Conservation (phyloP, 1,140 invertebrate species). For the Neodiprion fabricii region DNA sequence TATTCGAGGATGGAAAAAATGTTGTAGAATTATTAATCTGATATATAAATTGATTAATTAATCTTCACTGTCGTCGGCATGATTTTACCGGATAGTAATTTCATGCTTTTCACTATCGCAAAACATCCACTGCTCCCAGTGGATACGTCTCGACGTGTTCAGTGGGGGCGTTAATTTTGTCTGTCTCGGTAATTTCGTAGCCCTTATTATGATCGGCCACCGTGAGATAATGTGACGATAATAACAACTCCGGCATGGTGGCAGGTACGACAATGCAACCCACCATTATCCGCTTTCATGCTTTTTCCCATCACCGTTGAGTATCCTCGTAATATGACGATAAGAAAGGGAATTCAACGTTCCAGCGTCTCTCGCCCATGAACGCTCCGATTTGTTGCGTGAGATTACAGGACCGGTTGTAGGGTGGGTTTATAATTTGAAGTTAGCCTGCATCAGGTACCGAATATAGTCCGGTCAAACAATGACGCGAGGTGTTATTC, state of each 20-base stretch:
- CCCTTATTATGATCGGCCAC: not conserved
- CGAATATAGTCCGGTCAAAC: no score
- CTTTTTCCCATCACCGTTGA: not conserved
- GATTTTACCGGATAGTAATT: no score
- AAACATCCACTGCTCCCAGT: no score
- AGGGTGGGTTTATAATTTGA: not conserved
- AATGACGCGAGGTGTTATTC: no score
- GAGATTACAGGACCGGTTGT: not conserved
- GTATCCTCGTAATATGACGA: not conserved
- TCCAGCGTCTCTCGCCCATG: not conserved
- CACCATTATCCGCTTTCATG: not conserved
- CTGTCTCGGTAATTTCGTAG: not conserved
- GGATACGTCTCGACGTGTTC: no score
- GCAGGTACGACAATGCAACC: slow-evolving; percentile 1
- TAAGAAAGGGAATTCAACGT: not conserved
- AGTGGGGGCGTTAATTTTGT: no score
- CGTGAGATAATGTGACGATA: not conserved
- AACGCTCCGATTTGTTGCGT: not conserved
- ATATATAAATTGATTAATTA: no score
- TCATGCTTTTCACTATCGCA: no score
- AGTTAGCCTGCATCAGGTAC: not conserved
- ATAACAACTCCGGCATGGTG: not conserved
- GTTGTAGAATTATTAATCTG: no score
- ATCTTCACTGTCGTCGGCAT: no score
- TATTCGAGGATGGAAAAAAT: no score